phyloP scores from a whole-genome alignment of 1,140 invertebrate species.

The Drosophila tropicalis region DNA sequence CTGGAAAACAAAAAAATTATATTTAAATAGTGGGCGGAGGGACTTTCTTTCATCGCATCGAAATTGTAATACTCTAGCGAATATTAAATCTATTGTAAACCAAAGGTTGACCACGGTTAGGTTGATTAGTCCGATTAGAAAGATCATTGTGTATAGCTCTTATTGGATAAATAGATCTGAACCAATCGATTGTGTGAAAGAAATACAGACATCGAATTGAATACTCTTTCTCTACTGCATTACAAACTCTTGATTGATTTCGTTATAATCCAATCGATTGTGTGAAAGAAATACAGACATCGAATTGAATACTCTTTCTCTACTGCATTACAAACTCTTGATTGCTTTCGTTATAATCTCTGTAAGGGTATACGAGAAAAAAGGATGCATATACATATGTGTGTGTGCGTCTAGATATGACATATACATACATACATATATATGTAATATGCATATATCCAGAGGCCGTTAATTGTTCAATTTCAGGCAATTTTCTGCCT shows the following conservation, averaged over 20 bases:
- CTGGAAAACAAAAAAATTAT: not conserved
- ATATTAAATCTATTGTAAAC: too few relatives aligned
- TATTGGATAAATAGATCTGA: too few relatives aligned
- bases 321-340: conserved; percentile 6
- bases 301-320: too few relatives aligned
- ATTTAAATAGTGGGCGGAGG: conserved; percentile 25
- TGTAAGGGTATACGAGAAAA: not conserved
- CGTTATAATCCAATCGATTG: not conserved
- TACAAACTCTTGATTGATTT: not conserved
- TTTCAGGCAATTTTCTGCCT: conserved; percentile 56
- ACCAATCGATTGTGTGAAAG: too few relatives aligned
- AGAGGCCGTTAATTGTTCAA: conserved; percentile 66
- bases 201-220: too few relatives aligned
- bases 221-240: not conserved
- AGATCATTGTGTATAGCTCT: too few relatives aligned
- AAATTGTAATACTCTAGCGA: too few relatives aligned
- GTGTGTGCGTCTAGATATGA: not conserved
- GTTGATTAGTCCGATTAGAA: too few relatives aligned
- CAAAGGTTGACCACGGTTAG: too few relatives aligned
- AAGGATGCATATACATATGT: not conserved
- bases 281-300: too few relatives aligned
- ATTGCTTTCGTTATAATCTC: not conserved
- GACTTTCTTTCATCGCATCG: too few relatives aligned
- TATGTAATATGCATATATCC: conserved; percentile 12
- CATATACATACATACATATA: not conserved